Evolutionary conservation across 2,888 invertebrate genomes (phyloP), one percentile per base, ranked within the genome.

Genomic region (Papilio protenor): DNA sequence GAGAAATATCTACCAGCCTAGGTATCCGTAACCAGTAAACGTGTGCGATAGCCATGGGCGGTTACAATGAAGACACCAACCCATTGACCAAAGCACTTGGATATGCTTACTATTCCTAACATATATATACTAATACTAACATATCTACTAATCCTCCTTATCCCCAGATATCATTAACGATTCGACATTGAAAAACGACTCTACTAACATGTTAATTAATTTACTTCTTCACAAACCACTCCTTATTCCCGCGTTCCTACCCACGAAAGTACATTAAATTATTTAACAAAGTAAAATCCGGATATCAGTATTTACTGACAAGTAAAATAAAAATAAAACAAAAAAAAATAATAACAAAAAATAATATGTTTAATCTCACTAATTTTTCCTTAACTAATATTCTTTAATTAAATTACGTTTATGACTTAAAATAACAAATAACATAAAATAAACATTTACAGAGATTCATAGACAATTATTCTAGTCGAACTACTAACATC

Each of bases 321-420:
- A 59, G 23, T 59, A 33, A 64, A 40, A 33, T n/a, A 33, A 40
- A 45, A 69, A 45, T 21, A 69, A 69, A 69, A 69, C 33, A 66
- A 69, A 69, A 64, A 69, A 64, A 64, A 33, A 33, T 3, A 1
- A 66, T 45, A 69, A 69, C 21, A 12, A 40, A 69, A 45, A 69
- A 69, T 45, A 45, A 69, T 12, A 21, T 21, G 11, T 45, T 69
- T 69, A 69, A 69, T 69, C 40, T 40, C 66, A 66, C 66, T 40
- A 66, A 11, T 40, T 40, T n/a, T 27, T 1, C 11, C 18, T 61
- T 27, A 59, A 55, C 23, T 23, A 12, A 23, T 59, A 2, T 23
- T 21, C 0, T 64, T 27, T 40, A 40, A 40, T 69, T 69, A 69
- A 45, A 11, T 45, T 3, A 66, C 1, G n/a, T 69, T 69, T 69